Evolutionary conservation across 2,888 invertebrate species (phyloP).

Genomic region (Drosophila quinaria): DNA sequence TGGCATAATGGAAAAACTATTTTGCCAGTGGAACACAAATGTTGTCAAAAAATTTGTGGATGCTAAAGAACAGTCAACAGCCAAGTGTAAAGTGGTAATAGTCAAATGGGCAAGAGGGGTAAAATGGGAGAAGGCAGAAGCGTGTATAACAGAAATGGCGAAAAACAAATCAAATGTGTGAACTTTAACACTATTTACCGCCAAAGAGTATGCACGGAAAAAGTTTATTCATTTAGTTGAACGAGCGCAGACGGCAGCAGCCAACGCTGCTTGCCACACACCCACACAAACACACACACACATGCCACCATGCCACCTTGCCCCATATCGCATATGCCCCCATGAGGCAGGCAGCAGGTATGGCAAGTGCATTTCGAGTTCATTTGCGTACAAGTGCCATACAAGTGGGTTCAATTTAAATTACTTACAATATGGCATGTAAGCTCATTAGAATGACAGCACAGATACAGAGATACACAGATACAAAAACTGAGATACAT

Average conservation of each 20-base stretch:
- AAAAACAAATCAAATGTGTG: constrained; percentile 77
- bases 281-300: constrained; percentile 9
- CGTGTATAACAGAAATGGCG: constrained; percentile 51
- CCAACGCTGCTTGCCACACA: constrained; percentile 28
- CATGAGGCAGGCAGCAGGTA: neutral
- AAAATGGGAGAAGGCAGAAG: neutral
- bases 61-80: constrained; percentile 58
- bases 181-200: constrained; percentile 82
- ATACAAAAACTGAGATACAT: constrained; percentile 10
- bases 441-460: constrained; percentile 67
- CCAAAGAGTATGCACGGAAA: constrained; percentile 77
- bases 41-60: constrained; percentile 80
- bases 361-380: constrained; percentile 64
- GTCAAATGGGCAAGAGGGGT: neutral
- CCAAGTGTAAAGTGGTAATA: constrained; percentile 29
- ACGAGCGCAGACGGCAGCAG: constrained; percentile 71
- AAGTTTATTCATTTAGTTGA: constrained; percentile 80
- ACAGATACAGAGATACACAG: constrained; percentile 27
- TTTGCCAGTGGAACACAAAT: constrained; percentile 70
- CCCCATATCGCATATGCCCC: neutral
- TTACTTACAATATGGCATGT: constrained; percentile 66
- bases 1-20: constrained; percentile 81
- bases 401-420: constrained; percentile 69
- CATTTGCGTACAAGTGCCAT: constrained; percentile 59
- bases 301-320: constrained; percentile 6